Evolutionary conservation across 1,140 invertebrate species (phyloP), one percentile per base, ranked within the genome.

Genomic region (Drosophila elegans): DNA sequence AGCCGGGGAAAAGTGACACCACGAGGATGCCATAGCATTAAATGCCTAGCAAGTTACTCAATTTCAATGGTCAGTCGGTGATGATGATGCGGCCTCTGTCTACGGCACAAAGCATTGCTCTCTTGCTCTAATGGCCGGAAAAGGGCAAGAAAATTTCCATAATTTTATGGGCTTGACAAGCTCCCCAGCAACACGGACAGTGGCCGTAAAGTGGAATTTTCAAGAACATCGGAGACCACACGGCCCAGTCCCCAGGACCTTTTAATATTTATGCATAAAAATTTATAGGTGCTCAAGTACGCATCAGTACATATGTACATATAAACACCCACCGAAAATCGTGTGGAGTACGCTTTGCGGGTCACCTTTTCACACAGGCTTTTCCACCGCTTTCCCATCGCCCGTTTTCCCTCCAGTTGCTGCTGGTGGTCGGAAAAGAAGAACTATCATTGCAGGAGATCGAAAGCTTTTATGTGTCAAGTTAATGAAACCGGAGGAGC

Each of bases 221-320:
- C 56, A 71, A 78, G 74, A 76, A 78, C 36, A 78, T 49, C 54
- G 55, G 57, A 72, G 71, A 81, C 78, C 81, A 57, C 63, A 81
- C 56, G 48, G 1, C n/a, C 16, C 6, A 21, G 12, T 44, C 13
- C 16, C 38, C 32, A 41, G 21, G 13, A 52, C 48, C 42, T 25
- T 88, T 86, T 82, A 86, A 86, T 82, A 86, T 82, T 85, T 88
- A 76, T 88, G 74, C 83, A 88, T 86, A 82, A 79, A 86, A 86
- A 86, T 86, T 81, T 86, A 86, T 86, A 82, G 82, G 78, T 86
- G 82, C 82, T 79, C 81, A 86, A 78, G 82, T 86, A 78, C 78
- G 78, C 78, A 85, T 71, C 69, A 67, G 82, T 84, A 81, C 78
- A 84, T 77, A 83, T 79, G 71, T 84, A 84, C 73, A 57, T 48